phyloP scores from a whole-genome alignment of 2,797 vertebrate species.

The Triplophysa yarkandensis region DNA sequence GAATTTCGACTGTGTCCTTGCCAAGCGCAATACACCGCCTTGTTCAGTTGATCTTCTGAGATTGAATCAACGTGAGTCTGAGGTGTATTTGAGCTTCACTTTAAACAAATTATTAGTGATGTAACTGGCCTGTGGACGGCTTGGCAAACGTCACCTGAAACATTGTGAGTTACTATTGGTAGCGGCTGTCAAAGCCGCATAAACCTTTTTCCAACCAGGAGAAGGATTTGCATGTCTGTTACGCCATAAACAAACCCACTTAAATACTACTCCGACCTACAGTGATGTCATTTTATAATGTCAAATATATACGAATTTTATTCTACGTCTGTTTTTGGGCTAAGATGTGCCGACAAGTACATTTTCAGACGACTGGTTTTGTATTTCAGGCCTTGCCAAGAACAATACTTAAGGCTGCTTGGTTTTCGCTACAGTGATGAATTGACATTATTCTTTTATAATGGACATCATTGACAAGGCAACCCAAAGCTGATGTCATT shows the following conservation, averaged over 20 bases:
- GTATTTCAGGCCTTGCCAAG: constrained; percentile 22
- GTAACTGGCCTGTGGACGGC: constrained; percentile 6
- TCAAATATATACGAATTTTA: neutral
- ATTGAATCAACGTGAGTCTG: neutral
- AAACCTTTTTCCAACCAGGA: neutral
- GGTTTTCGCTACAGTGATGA: neutral
- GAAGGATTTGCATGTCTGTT: neutral
- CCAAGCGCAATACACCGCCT: constrained; percentile 26
- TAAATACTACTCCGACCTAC: neutral
- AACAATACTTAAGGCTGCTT: neutral
- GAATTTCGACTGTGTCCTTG: constrained; percentile 23
- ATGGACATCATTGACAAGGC: constrained; percentile 30
- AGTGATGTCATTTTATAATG: neutral
- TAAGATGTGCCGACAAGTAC: constrained; percentile 19
- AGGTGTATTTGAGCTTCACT: neutral
- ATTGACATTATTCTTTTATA: constrained; percentile 7
- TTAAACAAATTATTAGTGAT: constrained; percentile 27
- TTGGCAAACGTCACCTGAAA: neutral
- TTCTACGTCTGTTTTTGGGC: neutral
- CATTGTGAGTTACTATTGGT: constrained; percentile 2
- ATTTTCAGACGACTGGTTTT: constrained; percentile 8
- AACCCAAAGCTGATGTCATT: constrained; percentile 18
- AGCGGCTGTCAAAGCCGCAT: neutral
- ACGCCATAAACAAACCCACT: neutral
- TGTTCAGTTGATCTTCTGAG: constrained; percentile 12